Evolutionary conservation across 2,113 vertebrate species (phyloP), one percentile per base, ranked within the genome.

Genomic region (Anhinga rufa): DNA sequence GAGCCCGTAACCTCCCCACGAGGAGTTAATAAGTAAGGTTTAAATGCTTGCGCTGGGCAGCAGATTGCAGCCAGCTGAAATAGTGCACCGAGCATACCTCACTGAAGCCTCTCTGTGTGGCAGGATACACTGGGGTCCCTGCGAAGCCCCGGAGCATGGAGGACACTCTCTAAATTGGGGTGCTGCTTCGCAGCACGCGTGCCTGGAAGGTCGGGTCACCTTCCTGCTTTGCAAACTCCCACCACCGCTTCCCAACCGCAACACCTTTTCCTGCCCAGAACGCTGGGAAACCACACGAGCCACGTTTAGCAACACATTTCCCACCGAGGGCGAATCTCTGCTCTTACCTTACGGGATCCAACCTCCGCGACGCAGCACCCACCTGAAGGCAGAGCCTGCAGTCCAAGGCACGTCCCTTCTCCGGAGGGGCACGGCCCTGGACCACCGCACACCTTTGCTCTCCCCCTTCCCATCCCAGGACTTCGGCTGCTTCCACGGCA

Each of bases 51-150:
- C 17, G 8, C 65, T 0, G n/a, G 52, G 44, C 82, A 40, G 54
- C 42, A 4, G 66, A 1, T 10, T 6, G 36, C 49, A 14, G 40
- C 32, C 62, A 2, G 20, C 1, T 42, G 26, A 25, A 24, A 16
- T 0, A 7, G 1, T 4, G 5, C 72, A 5, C 42, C 9, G 4
- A 32, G 29, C 1, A 4, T 1, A 2, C 18, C 6, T 20, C 3
- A 0, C 29, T 1, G 4, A 42, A 16, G 7, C 5, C 11, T 40
- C 29, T 3, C 32, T 0, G 0, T 3, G 36, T 2, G 2, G 17
- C 10, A 25, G 78, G 66, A 14, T 7, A 10, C 2, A 0, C 0
- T 0, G 28, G 17, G 40, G 22, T 25, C 46, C 46, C 74, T 10
- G 54, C 7, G n/a, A 34, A 28, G 18, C 26, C 44, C 54, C 2